Conservation (phyloP, 2,797 vertebrate species). For the Dicrostonyx torquatus region DNA sequence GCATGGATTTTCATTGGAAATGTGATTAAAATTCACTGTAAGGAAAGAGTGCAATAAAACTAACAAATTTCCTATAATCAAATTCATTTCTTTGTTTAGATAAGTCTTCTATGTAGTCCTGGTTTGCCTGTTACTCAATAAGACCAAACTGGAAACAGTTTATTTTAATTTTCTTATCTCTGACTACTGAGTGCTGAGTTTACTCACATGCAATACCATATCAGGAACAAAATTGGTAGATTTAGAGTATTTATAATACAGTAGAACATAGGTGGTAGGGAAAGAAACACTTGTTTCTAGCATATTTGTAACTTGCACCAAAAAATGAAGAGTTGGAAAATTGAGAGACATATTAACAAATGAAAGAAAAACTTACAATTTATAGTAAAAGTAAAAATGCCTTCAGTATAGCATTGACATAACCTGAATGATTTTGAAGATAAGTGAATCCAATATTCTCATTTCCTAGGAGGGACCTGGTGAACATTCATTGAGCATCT, state of each 20-base stretch:
- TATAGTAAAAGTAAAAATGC: not conserved
- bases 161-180: too few relatives aligned
- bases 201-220: too few relatives aligned
- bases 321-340: not conserved
- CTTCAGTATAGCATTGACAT: not conserved
- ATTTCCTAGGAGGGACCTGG: not conserved
- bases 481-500: not conserved
- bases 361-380: not conserved
- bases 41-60: not conserved
- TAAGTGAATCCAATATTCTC: not conserved
- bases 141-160: not conserved
- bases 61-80: not conserved
- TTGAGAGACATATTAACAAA: not conserved
- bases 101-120: not conserved
- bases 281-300: not conserved
- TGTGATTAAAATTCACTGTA: not conserved
- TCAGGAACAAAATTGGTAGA: not conserved
- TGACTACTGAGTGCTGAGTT: not conserved
- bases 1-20: not conserved
- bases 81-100: not conserved
- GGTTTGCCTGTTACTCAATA: not conserved
- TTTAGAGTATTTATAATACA: not conserved
- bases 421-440: conserved; percentile 20
- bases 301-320: conserved; percentile 17
- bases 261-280: not conserved